Base-by-base conservation (phyloP, 2,113 vertebrate genomes). In the Onychostruthus taczanowskii region DNA sequence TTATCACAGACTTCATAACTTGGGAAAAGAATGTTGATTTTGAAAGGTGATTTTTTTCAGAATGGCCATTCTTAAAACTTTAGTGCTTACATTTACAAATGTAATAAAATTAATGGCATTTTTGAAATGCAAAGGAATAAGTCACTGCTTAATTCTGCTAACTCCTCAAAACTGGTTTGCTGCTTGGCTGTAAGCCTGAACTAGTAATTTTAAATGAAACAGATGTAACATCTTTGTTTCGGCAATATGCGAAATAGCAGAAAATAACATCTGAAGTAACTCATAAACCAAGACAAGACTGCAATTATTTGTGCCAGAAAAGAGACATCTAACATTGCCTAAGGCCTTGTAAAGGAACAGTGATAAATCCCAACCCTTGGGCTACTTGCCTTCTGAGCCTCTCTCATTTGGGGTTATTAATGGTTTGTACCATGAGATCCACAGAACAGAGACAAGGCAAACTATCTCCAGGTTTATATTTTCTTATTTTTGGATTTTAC, bases 1-100 rank as follows among this genome's bases (percentile, higher is more conserved):
- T 75, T 52, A 88, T 70, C 5, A 3, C 43, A 61, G 68, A 69
- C 55, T 74, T 66, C 16, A 24, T 93, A 83, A 87, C 76, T 63
- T 89, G 83, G 77, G 47, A 95, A 87, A 95, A 85, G 33, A 84
- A 31, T 90, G 44, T 86, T n/a, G n/a, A n/a, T n/a, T 93, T 56
- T 79, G 61, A 81, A 86, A 81, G 64, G 56, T 0, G 0, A 16
- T 82, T 11, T 96, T 96, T 95, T 92, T 95, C 63, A 87, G 78
- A 95, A 81, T 62, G 23, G 35, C 63, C n/a, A 16, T 87, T 27
- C 26, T 75, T 58, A 91, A 86, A 87, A 47, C 63, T 86, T 96
- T 87, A 63, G 37, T 94, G 43, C 16, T 63, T 78, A 39, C 30
- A 63, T 10, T 82, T 55, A 69, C 30, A 79, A 80, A 61, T 41